Evolutionary conservation across 2,113 vertebrate species (phyloP).

Genomic region (Trogon surrucura): DNA sequence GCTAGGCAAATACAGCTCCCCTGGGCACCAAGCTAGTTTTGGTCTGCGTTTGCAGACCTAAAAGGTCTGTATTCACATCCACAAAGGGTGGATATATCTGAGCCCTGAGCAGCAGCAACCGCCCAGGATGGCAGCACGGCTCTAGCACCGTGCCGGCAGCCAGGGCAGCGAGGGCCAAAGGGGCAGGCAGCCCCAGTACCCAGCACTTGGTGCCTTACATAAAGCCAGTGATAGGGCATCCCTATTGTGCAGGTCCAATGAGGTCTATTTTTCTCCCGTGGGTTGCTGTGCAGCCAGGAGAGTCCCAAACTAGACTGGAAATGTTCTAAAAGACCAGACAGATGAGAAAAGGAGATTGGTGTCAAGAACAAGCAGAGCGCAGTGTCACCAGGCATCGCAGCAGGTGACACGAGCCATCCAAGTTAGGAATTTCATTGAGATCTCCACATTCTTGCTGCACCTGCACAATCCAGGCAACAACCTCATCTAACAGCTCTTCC

Average conservation of each 20-base stretch:
- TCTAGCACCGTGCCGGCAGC: accelerated
- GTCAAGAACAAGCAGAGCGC: neutral
- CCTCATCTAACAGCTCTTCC: neutral
- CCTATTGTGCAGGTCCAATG: too few relatives aligned
- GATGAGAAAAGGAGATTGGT: neutral
- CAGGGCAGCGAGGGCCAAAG: neutral
- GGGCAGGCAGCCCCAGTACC: neutral
- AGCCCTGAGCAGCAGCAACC: neutral
- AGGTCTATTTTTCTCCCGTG: neutral
- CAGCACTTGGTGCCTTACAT: too few relatives aligned
- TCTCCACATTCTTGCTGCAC: neutral
- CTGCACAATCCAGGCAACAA: neutral
- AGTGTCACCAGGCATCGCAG: neutral
- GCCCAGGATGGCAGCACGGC: neutral
- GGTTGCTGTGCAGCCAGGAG: neutral
- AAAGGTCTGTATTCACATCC: neutral
- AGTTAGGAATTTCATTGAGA: neutral
- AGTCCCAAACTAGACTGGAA: neutral
- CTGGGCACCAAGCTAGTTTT: neutral
- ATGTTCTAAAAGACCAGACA: neutral
- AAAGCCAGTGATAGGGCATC: neutral
- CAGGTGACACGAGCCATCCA: neutral
- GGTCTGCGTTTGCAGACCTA: neutral
- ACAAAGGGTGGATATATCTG: accelerated
- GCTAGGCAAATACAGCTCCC: neutral